These are phyloP conservation scores for Heliocidaris tuberculata DNA, from an alignment of 35 echinoderm and acorn worm genomes.

Conservation along the genomic window DNA sequence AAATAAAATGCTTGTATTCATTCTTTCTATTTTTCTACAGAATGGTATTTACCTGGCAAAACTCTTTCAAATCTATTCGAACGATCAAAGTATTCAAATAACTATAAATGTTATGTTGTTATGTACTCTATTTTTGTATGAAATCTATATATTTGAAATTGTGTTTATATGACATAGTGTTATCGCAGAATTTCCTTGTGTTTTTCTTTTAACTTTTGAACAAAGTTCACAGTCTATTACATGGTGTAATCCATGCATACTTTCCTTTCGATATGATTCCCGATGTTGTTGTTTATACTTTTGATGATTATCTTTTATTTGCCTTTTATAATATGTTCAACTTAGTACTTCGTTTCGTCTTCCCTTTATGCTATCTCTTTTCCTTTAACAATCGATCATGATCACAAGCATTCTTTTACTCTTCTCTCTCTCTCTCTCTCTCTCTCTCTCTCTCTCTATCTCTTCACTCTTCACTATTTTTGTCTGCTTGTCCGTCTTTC, in stretches of 20 bases:
- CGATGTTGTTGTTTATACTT: background rate
- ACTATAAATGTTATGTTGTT: background rate
- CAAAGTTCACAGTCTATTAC: background rate
- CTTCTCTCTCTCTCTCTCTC: background rate
- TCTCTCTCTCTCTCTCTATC: background rate
- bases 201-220: background rate
- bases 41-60: background rate
- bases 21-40: background rate
- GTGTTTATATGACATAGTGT: background rate
- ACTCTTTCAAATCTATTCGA: constrained; percentile 4
- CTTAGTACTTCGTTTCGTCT: background rate
- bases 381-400: no score
- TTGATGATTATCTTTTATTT: background rate
- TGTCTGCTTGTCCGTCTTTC: background rate
- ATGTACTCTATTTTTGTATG: background rate
- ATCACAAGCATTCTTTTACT: background rate
- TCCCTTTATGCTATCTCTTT: no score
- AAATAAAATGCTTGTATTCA: background rate
- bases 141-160: background rate
- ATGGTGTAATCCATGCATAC: background rate
- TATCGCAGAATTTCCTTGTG: background rate
- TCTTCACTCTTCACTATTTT: background rate
- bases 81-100: background rate
- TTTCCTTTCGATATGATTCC: background rate
- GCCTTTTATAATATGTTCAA: background rate